phyloP scores from a whole-genome alignment of 1,140 invertebrate genomes.

The Diploscapter pachys region DNA sequence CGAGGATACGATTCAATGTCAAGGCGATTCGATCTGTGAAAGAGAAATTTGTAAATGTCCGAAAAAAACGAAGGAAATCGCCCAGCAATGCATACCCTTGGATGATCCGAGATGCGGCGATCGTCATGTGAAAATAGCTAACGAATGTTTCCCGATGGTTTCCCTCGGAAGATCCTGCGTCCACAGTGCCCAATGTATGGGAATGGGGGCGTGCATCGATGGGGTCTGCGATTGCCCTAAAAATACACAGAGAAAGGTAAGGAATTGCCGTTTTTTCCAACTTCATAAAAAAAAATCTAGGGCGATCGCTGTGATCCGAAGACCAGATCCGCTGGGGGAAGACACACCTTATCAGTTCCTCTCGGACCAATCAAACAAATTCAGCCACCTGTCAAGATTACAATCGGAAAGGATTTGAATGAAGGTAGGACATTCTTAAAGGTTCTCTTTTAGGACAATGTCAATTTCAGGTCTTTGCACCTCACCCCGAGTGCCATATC shows the following conservation, averaged over 20 bases:
- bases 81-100: constrained; percentile 24
- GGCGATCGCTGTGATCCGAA: constrained; percentile 16
- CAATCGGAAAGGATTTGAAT: constrained; percentile 2
- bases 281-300: constrained; percentile 5
- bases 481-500: constrained; percentile 30
- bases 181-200: constrained; percentile 19
- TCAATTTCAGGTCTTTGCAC: constrained; percentile 35
- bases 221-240: constrained; percentile 30
- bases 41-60: constrained; percentile 26
- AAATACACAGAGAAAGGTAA: constrained; percentile 11
- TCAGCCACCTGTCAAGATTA: constrained; percentile 17
- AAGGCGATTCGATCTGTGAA: constrained; percentile 29
- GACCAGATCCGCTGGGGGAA: not conserved
- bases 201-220: constrained; percentile 15
- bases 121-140: constrained; percentile 16
- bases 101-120: constrained; percentile 18
- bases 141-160: constrained; percentile 19
- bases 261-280: not conserved
- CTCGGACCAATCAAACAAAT: constrained; percentile 15
- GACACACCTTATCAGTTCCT: not conserved
- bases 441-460: constrained; percentile 16
- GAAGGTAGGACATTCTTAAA: not conserved
- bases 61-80: constrained; percentile 26
- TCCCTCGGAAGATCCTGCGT: constrained; percentile 30
- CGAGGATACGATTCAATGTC: constrained; percentile 29